Conservation (phyloP, 2,797 vertebrate species). For the Leptodactylus fallax region DNA sequence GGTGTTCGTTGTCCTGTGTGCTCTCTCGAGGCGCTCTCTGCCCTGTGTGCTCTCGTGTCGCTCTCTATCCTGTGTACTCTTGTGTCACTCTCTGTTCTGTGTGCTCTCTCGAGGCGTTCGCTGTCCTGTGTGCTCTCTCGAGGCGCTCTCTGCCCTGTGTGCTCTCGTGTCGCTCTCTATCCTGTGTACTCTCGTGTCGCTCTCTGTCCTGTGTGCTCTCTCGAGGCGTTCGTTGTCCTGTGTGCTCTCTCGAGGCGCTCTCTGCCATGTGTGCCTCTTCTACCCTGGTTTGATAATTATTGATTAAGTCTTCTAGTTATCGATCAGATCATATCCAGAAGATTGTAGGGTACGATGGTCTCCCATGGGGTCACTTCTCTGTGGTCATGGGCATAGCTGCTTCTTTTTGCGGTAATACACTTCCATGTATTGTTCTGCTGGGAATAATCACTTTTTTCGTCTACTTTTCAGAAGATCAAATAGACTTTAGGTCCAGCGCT, state of each 20-base stretch:
- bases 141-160: background rate
- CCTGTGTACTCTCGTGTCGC: background rate
- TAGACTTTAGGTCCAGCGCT: conserved; percentile 73
- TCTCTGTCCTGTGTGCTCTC: background rate
- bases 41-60: background rate
- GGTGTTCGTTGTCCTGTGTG: background rate
- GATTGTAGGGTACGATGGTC: background rate
- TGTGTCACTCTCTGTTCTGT: background rate
- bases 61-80: background rate
- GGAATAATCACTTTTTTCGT: conserved; percentile 74
- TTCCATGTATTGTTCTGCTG: conserved; percentile 72
- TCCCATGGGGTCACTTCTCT: background rate
- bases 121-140: background rate
- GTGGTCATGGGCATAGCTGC: background rate
- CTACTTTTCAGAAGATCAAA: conserved; percentile 75
- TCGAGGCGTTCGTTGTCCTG: background rate
- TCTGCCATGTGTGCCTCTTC: background rate
- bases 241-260: background rate
- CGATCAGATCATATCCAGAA: no score
- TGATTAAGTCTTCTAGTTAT: no score
- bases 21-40: background rate
- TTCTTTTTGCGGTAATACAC: conserved; percentile 77
- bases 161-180: background rate
- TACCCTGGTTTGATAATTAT: background rate
- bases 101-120: background rate